These are phyloP conservation scores for Erebia epiphron DNA, from an alignment of 2,888 invertebrate species.

Conservation along the genomic window DNA sequence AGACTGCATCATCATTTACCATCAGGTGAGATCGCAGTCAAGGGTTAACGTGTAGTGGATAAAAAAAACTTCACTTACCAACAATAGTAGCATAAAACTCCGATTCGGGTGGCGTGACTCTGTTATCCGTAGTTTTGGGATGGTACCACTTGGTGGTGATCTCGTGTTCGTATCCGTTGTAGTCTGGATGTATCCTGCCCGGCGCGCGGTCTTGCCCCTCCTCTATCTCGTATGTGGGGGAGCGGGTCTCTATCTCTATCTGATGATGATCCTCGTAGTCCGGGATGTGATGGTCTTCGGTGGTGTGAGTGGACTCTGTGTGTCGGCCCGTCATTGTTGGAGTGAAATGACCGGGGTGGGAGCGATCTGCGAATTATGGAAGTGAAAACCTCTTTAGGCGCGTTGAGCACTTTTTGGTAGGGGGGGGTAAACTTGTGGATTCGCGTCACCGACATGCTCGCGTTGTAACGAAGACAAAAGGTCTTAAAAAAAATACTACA, in stretches of 20 bases:
- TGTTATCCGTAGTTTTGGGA: constrained; percentile 73
- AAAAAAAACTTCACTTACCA: constrained; percentile 54
- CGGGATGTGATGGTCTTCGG: constrained; percentile 72
- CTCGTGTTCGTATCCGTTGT: constrained; percentile 71
- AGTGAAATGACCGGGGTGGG: constrained; percentile 65
- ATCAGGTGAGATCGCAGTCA: too few relatives aligned
- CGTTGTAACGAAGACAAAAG: too few relatives aligned
- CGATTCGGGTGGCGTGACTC: constrained; percentile 75
- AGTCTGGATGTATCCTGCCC: constrained; percentile 61
- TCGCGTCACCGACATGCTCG: too few relatives aligned
- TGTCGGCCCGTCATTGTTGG: constrained; percentile 61
- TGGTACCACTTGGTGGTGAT: constrained; percentile 77
- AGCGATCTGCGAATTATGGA: constrained; percentile 57
- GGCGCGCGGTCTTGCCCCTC: constrained; percentile 51
- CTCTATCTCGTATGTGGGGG: constrained; percentile 66
- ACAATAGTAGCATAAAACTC: constrained; percentile 78
- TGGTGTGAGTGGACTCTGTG: constrained; percentile 67
- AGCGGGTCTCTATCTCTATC: constrained; percentile 64
- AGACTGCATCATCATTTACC: too few relatives aligned
- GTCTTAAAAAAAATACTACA: too few relatives aligned
- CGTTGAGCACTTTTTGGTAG: too few relatives aligned
- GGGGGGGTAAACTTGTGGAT: too few relatives aligned
- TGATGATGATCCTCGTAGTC: constrained; percentile 67
- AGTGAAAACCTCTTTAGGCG: too few relatives aligned
- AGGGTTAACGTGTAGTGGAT: too few relatives aligned